A percentile compares a stretch with the other conserved stretches of the same genome.
phyloP scores from a whole-genome alignment of 2,888 invertebrate genomes.

The Ceratothoa steindachneri region DNA sequence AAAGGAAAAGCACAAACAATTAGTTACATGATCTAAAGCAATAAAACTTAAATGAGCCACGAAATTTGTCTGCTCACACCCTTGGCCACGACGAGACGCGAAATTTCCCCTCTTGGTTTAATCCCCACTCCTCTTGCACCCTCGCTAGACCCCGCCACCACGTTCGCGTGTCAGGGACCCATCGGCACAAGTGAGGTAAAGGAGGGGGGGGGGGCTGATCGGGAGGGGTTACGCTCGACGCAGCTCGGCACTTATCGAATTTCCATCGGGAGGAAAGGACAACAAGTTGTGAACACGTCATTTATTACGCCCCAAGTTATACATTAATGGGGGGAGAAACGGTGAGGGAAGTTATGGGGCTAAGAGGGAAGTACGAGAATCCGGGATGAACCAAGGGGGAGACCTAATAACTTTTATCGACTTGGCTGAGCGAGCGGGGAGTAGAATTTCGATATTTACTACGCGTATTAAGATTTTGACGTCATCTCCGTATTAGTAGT shows the following conservation, averaged over 20 bases:
- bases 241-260: background rate
- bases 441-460: background rate
- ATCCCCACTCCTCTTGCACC: background rate
- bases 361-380: background rate
- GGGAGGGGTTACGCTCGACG: background rate
- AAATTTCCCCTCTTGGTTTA: background rate
- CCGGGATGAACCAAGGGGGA: background rate
- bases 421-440: background rate
- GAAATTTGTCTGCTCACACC: no score
- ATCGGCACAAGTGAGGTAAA: background rate
- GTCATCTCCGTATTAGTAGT: no score
- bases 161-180: background rate
- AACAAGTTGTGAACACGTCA: background rate
- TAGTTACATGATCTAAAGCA: no score
- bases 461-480: background rate
- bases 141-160: no score
- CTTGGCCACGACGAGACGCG: no score
- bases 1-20: no score
- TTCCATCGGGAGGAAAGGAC: background rate
- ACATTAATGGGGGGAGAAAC: background rate
- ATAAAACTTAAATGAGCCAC: no score
- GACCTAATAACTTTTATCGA: background rate
- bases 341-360: background rate
- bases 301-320: background rate
- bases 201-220: no score